phyloP scores from a whole-genome alignment of 2,888 invertebrate genomes.

The Caradrina kadenii region DNA sequence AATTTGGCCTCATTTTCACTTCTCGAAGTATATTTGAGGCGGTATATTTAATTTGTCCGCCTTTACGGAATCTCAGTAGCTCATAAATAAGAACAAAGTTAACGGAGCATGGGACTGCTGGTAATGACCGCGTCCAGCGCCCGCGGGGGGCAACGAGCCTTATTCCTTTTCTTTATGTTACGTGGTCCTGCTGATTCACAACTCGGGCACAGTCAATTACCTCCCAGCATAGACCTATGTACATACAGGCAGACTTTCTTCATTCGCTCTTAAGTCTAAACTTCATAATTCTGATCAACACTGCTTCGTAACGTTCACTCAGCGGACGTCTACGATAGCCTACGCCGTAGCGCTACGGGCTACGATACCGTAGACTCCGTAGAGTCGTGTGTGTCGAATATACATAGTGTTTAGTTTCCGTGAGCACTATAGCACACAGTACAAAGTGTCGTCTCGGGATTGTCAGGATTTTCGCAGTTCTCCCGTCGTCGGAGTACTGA shows the following conservation, averaged over 20 bases:
- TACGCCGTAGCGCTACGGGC: conserved; percentile 28
- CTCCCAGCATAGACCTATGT: background rate
- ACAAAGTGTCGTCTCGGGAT: conserved; percentile 4
- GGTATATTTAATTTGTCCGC: conserved; percentile 11
- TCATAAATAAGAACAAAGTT: conserved; percentile 23
- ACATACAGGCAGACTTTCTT: background rate
- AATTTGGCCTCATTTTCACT: background rate
- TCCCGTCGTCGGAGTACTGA: too few species aligned
- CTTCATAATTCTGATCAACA: background rate
- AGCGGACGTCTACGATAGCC: conserved; percentile 5
- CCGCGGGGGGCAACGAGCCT: background rate
- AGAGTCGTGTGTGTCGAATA: background rate
- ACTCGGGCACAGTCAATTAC: background rate
- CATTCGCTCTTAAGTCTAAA: background rate
- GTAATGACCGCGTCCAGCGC: conserved; percentile 6
- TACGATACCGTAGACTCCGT: background rate
- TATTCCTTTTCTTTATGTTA: background rate
- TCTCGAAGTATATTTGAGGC: background rate
- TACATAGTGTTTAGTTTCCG: background rate
- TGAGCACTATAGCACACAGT: background rate
- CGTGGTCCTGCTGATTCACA: background rate
- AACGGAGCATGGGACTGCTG: conserved; percentile 24
- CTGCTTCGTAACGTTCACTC: background rate
- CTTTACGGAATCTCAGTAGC: conserved; percentile 1
- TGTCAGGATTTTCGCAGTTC: too few species aligned